Conservation (phyloP, 1,140 invertebrate species). For the Sinella curviseta region DNA sequence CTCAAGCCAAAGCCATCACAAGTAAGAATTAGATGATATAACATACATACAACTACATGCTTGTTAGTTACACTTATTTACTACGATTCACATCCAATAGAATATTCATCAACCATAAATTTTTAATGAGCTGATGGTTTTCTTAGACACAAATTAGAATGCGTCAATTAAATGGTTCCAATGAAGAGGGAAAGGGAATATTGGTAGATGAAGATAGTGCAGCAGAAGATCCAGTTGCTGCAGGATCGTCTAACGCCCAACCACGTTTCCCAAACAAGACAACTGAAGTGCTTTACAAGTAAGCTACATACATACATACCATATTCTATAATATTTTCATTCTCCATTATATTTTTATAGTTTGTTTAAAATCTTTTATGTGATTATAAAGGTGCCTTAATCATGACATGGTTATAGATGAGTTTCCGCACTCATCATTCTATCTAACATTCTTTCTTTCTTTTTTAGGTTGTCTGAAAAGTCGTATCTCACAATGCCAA, state of each 20-base stretch:
- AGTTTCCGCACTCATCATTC: too few relatives aligned
- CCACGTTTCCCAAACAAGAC: not conserved
- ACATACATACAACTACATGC: too few relatives aligned
- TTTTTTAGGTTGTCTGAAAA: slow-evolving; percentile 26
- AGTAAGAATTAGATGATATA: not conserved
- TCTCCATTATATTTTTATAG: too few relatives aligned
- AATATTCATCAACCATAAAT: not conserved
- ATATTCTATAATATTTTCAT: not conserved
- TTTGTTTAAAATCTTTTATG: too few relatives aligned
- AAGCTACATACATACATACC: not conserved
- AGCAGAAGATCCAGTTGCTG: not conserved
- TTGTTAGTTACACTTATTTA: too few relatives aligned
- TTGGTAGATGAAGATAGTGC: not conserved
- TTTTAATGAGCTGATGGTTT: not conserved
- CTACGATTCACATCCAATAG: too few relatives aligned
- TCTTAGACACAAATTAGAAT: slow-evolving; percentile 12
- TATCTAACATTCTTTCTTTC: not conserved
- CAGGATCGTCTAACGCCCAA: too few relatives aligned
- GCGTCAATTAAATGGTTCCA: slow-evolving; percentile 25
- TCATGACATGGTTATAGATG: too few relatives aligned
- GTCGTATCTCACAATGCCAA: slow-evolving; percentile 29
- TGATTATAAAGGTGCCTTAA: not conserved
- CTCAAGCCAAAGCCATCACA: slow-evolving; percentile 9
- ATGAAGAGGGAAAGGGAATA: slow-evolving; percentile 16
- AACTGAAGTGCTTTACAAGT: slow-evolving; percentile 15